These are phyloP conservation scores for Donacobius atricapilla DNA, from an alignment of 2,113 vertebrate species.

Conservation along the genomic window DNA sequence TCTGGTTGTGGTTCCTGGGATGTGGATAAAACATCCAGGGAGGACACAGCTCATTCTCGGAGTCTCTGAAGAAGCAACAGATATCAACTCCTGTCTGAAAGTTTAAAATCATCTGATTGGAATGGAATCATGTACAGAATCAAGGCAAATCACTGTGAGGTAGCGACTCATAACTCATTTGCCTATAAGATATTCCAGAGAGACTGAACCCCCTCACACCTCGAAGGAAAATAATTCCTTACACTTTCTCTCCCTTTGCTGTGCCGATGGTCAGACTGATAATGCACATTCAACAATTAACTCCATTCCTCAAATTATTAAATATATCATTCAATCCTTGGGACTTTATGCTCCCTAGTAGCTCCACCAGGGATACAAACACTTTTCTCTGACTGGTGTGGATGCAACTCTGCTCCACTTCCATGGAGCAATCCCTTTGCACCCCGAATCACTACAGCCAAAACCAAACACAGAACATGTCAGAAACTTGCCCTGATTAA, in stretches of 20 bases:
- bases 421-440: not conserved
- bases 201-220: conserved; percentile 90
- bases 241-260: no score
- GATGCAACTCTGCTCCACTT: not conserved
- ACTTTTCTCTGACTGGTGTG: not conserved
- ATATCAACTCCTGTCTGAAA: conserved; percentile 81
- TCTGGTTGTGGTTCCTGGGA: conserved; percentile 83
- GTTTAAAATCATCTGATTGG: not conserved
- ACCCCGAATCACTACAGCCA: not conserved
- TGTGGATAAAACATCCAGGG: conserved; percentile 85
- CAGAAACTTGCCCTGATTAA: not conserved
- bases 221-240: conserved; percentile 4
- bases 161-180: rapidly evolving
- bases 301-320: not conserved
- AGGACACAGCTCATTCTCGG: conserved; percentile 78
- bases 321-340: not conserved
- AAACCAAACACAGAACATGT: not conserved
- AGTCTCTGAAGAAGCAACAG: conserved; percentile 80
- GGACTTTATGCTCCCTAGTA: not conserved
- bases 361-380: rapidly evolving
- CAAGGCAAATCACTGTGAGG: not conserved
- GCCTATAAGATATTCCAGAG: conserved; percentile 84
- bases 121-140: not conserved
- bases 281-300: not conserved
- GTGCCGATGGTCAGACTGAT: not conserved